Evolutionary conservation across 2,888 invertebrate species (phyloP), one percentile per base, ranked within the genome.

Genomic region (Punctoribates punctum): DNA sequence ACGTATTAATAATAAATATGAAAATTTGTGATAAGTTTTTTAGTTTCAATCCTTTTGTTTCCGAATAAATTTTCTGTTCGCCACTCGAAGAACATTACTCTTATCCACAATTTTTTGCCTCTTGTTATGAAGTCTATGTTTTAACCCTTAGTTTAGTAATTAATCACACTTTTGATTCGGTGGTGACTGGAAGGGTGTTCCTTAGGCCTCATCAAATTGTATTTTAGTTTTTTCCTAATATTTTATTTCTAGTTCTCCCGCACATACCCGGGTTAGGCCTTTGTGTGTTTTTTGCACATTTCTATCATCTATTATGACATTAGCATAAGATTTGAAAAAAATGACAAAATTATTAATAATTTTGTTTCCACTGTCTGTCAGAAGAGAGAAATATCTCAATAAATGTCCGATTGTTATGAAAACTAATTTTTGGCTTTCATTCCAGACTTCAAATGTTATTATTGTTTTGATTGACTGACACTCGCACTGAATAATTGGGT

Each of bases 151-250:
- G 25, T n/a, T 57, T 57, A 11, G 34, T 65, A 65, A 65, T 65
- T 65, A 65, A 65, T 65, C 65, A 65, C 65, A 38, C n/a, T 65
- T 57, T 65, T 65, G 65, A 65, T 34, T 29, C 65, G 34, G 65
- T 65, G 65, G 65, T 65, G 65, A 65, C 65, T 65, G 13, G 9
- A 57, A 65, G 65, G 65, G 65, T 65, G 65, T 65, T 34, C 34
- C 11, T 65, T 34, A 38, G 65, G n/a, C 34, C 65, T 65, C 65
- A 65, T 65, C 65, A 65, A 62, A 62, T 23, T 62, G 27, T 62
- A 62, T 62, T 62, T 62, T 62, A 62, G 13, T 62, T 62, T 27
- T 29, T 27, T 62, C 9, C 9, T 23, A 4, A 1, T 62, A 1
- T 25, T 27, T 25, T 20, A 23, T 29, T 25, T 29, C 34, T 34